These are phyloP conservation scores for Melinopterus prodromus DNA, from an alignment of 2,888 invertebrate genomes.

Conservation along the genomic window DNA sequence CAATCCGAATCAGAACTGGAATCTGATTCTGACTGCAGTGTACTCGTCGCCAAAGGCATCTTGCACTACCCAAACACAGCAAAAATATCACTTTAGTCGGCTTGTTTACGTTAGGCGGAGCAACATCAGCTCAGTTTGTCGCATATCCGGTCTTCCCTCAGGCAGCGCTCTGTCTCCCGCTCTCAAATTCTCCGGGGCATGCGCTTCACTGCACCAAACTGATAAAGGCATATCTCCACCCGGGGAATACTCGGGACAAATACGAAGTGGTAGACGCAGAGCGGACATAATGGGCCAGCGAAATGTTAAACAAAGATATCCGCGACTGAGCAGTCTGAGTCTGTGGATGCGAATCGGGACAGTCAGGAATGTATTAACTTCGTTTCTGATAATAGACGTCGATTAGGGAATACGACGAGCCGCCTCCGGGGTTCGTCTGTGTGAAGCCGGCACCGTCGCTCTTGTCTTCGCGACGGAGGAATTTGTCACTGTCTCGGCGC, in stretches of 20 bases:
- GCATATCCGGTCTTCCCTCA: not conserved
- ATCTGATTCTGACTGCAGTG: not conserved
- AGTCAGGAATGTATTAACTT: not conserved
- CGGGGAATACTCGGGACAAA: conserved; percentile 4
- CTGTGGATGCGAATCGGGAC: not conserved
- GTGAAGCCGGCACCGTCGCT: not conserved
- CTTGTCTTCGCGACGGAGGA: not conserved
- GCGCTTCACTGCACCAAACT: not conserved
- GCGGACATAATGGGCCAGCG: not conserved
- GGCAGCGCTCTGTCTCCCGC: not conserved
- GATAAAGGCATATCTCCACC: not conserved
- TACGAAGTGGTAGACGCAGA: not conserved
- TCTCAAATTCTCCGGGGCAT: not conserved
- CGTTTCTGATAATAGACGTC: not conserved
- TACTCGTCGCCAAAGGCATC: not conserved
- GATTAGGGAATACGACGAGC: not conserved
- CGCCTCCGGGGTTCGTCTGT: not conserved
- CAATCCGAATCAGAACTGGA: too few relatives aligned
- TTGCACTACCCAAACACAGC: not conserved
- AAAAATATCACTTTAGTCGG: not conserved
- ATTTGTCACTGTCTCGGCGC: not conserved
- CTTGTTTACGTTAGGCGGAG: not conserved
- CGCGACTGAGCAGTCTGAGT: not conserved
- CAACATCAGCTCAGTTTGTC: not conserved
- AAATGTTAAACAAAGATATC: not conserved